Evolutionary conservation across 1,140 invertebrate genomes (phyloP).

Genomic region (Bombus turneri): DNA sequence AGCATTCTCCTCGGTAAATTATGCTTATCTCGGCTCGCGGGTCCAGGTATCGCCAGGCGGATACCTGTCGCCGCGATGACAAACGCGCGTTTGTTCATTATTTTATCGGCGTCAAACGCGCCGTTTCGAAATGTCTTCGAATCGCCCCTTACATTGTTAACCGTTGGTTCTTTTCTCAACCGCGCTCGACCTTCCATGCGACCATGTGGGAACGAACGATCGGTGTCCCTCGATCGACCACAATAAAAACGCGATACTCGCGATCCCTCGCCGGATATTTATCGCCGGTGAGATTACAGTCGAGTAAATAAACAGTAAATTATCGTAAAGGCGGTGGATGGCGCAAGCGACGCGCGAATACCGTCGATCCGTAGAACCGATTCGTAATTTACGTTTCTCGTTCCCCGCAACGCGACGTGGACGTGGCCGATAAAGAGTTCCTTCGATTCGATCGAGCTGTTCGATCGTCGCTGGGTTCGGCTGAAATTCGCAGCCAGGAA

Average conservation of each 20-base stretch:
- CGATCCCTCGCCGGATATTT: conserved; percentile 29
- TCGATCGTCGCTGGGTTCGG: background rate
- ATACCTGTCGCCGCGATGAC: conserved; percentile 54
- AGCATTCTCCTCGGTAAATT: conserved; percentile 36
- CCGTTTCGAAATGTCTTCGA: conserved; percentile 57
- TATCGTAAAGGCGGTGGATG: conserved; percentile 18
- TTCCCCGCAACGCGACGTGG: too few relatives aligned
- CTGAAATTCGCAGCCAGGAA: background rate
- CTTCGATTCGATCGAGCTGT: background rate
- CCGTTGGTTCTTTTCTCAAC: background rate
- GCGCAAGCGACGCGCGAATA: conserved; percentile 16
- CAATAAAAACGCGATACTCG: conserved; percentile 29
- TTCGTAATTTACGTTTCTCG: conserved; percentile 13
- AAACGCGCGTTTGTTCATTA: conserved; percentile 64
- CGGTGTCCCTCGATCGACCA: background rate
- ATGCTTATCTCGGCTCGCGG: conserved; percentile 40
- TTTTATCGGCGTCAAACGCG: conserved; percentile 62
- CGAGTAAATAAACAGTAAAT: conserved; percentile 48
- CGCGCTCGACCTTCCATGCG: background rate
- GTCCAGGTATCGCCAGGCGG: conserved; percentile 24
- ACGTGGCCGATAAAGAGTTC: background rate
- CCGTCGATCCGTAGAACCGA: conserved; percentile 22
- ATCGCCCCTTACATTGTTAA: conserved; percentile 44
- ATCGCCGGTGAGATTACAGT: conserved; percentile 18
- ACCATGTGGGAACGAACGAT: conserved; percentile 28